Base-by-base conservation (phyloP, 2,888 invertebrate genomes). In the Nyleta sp. region DNA sequence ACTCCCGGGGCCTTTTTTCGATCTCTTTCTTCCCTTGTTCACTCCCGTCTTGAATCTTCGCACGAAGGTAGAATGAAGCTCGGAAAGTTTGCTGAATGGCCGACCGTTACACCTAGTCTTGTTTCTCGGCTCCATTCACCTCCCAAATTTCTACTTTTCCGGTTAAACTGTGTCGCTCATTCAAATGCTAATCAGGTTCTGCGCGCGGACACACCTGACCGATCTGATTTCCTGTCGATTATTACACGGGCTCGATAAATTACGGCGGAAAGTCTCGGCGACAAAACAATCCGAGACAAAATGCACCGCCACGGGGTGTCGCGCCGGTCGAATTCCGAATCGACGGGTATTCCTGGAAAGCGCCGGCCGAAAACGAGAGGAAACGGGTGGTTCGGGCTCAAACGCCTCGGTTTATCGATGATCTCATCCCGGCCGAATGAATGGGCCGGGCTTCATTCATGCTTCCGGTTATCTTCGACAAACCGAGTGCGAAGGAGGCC, bases 341-440 rank as follows among this genome's bases (percentile, higher is more conserved):
- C 28, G 28, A 10, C 28, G 28, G 5, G n/a, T 53, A 64, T 79
- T 79, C 65, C 65, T 42, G 65, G 59, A 62, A 78, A 80, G 64
- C 40, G 75, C 15, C 38, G 44, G 67, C 50, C 50, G n/a, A n/a
- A n/a, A n/a, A 70, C 75, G 70, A 80, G 60, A 80, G 80, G 68
- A 76, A 82, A 78, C 78, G 80, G 83, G 83, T 82, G 83, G 83
- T 81, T 65, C 78, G 46, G 50, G 20, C 38, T 60, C 35, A 65
- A 74, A 74, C 64, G 53, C 74, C 59, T 71, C 38, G 78, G 68
- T 71, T 77, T 79, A 79, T 81, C 81, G 79, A 76, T 72, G 77
- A 81, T 78, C 79, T 72, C 75, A 68, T 77, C 77, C 60, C 59
- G 52, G 42, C 53, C 33, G 38, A 57, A 77, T 79, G 79, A 78